A percentile compares a stretch with the other conserved stretches of the same genome.
These are phyloP conservation scores for Eristalinus sepulchralis DNA, from an alignment of 2,888 invertebrate species.

Conservation along the genomic window DNA sequence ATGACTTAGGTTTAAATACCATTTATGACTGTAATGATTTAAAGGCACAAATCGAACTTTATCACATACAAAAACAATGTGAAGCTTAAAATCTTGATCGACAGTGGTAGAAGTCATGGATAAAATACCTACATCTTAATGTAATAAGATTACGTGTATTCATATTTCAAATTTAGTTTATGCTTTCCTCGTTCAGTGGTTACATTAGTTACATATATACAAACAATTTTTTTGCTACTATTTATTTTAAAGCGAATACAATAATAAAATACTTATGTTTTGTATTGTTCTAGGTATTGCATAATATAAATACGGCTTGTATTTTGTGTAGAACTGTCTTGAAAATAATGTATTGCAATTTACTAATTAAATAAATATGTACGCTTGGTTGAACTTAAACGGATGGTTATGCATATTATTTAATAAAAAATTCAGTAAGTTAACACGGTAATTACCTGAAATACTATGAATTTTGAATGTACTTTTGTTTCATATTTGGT, in stretches of 20 bases:
- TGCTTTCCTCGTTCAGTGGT: neutral
- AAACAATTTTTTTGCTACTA: neutral
- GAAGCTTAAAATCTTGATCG: neutral
- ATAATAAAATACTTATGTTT: neutral
- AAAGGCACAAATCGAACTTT: neutral
- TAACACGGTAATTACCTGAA: too few species aligned
- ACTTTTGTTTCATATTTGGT: too few species aligned
- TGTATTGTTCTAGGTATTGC: neutral
- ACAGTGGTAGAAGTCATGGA: neutral
- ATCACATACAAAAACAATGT: neutral
- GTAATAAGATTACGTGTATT: neutral
- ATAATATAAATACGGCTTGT: neutral
- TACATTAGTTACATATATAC: neutral
- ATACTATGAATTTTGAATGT: too few species aligned
- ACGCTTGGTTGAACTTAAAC: too few species aligned
- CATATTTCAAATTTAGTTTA: neutral
- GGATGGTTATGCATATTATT: neutral
- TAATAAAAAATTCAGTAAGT: too few species aligned
- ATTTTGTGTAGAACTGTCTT: neutral
- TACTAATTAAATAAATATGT: neutral
- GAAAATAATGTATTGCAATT: neutral
- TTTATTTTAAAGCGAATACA: neutral
- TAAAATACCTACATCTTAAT: neutral
- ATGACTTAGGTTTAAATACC: neutral
- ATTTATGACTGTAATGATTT: neutral